Evolutionary conservation across 2,113 vertebrate genomes (phyloP).

Genomic region (Gavia stellata): DNA sequence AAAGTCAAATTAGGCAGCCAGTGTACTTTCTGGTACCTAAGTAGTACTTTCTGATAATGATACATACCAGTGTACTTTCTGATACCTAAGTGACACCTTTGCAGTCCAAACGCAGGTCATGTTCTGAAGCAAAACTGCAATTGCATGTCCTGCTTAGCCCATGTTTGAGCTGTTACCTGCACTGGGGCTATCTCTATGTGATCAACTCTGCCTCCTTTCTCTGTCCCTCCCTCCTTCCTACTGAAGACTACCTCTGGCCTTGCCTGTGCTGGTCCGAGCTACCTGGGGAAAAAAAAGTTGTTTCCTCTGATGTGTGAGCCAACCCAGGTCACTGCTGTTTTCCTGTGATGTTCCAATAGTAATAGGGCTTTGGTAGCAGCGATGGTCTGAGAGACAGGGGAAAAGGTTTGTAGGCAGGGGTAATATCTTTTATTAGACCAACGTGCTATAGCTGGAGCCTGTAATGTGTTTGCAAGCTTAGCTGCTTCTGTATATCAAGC

Average conservation of each 20-base stretch:
- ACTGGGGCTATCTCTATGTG: not conserved
- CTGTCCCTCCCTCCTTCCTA: not conserved
- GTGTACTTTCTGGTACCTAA: too few relatives aligned
- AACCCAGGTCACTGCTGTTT: not conserved
- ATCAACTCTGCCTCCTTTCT: not conserved
- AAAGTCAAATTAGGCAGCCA: not conserved
- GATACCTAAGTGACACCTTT: not conserved
- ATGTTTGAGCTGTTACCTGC: not conserved
- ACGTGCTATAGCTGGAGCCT: not conserved
- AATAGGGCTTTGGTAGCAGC: not conserved
- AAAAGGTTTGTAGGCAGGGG: not conserved
- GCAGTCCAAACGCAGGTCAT: not conserved
- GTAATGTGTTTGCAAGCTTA: not conserved
- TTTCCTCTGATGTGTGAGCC: not conserved
- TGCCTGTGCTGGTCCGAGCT: not conserved
- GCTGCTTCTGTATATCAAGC: not conserved
- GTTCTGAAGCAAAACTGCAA: not conserved
- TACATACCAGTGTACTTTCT: too few relatives aligned
- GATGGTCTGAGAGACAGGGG: not conserved
- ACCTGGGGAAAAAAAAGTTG: not conserved
- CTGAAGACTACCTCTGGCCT: not conserved
- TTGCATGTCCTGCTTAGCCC: not conserved
- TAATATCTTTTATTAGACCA: not conserved
- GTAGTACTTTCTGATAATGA: too few relatives aligned
- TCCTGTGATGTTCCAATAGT: not conserved